Conservation (phyloP, 2,888 invertebrate species). For the Rhimphoctona megacephalus region DNA sequence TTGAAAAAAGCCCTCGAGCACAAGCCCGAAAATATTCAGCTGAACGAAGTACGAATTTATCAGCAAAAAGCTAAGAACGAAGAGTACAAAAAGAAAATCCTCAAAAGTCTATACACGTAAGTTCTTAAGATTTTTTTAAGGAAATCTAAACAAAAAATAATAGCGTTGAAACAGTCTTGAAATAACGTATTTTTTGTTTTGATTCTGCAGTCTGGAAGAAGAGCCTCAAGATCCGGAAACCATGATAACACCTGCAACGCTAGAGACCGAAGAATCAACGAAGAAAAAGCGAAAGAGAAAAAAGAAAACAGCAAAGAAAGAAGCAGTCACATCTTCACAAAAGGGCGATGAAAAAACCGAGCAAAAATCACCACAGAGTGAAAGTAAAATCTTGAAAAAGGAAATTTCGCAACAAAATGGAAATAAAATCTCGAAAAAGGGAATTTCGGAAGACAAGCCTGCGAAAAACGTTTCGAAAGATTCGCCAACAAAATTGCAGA, state of each 20-base stretch:
- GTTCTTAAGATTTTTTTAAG: constrained; percentile 62
- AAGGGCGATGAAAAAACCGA: constrained; percentile 34
- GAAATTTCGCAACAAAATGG: neutral
- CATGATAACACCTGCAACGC: constrained; percentile 4
- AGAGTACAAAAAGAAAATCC: constrained; percentile 91
- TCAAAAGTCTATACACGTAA: constrained; percentile 91
- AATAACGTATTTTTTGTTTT: neutral
- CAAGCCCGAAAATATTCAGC: constrained; percentile 91
- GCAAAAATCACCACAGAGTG: neutral
- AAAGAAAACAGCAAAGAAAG: constrained; percentile 80
- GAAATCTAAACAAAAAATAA: neutral
- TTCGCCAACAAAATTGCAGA: neutral
- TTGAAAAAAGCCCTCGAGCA: constrained; percentile 94
- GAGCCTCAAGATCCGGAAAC: constrained; percentile 76
- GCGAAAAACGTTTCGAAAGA: neutral
- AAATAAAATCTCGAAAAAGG: neutral
- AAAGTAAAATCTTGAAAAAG: neutral
- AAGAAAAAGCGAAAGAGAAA: constrained; percentile 81
- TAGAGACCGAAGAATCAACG: constrained; percentile 77
- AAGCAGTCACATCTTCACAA: constrained; percentile 55
- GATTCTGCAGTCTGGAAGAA: constrained; percentile 67
- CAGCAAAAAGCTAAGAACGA: constrained; percentile 90
- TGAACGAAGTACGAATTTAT: constrained; percentile 92
- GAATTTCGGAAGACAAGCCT: neutral
- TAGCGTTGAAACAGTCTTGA: neutral